A percentile compares a stretch with the other conserved stretches of the same genome.
phyloP scores from a whole-genome alignment of 2,888 invertebrate genomes.

The Chrysina gloriosa region DNA sequence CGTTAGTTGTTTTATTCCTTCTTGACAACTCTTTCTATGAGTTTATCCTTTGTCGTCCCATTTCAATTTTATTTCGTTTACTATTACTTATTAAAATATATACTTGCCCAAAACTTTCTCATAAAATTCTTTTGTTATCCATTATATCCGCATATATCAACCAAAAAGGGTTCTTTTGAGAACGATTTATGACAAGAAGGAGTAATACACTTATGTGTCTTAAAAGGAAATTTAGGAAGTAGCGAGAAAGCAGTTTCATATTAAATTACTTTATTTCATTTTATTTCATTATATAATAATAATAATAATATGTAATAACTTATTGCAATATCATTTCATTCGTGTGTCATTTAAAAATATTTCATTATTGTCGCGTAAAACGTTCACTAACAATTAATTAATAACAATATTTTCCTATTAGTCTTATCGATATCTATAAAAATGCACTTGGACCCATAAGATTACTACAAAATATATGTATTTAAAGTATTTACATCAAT shows the following conservation, averaged over 20 bases:
- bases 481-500: background rate
- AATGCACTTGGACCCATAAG: slow-evolving; percentile 35
- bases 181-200: no score
- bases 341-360: background rate
- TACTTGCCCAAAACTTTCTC: background rate
- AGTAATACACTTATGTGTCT: no score
- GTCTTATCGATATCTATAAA: slow-evolving; percentile 25
- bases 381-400: background rate
- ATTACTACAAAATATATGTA: background rate
- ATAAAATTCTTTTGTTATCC: background rate
- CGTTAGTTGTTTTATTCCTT: no score
- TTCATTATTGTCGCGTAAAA: slow-evolving; percentile 30
- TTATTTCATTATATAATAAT: slow-evolving; percentile 11
- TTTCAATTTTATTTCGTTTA: no score
- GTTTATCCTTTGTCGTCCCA: no score
- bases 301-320: slow-evolving; percentile 32
- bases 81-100: background rate
- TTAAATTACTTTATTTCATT: slow-evolving; percentile 14
- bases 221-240: background rate
- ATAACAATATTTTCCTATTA: slow-evolving; percentile 21
- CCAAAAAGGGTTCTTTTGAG: no score
- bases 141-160: background rate
- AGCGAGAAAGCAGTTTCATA: background rate
- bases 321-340: slow-evolving; percentile 28
- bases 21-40: no score